Evolutionary conservation across 2,113 vertebrate genomes (phyloP), one percentile per base, ranked within the genome.

Genomic region (Carassius auratus): DNA sequence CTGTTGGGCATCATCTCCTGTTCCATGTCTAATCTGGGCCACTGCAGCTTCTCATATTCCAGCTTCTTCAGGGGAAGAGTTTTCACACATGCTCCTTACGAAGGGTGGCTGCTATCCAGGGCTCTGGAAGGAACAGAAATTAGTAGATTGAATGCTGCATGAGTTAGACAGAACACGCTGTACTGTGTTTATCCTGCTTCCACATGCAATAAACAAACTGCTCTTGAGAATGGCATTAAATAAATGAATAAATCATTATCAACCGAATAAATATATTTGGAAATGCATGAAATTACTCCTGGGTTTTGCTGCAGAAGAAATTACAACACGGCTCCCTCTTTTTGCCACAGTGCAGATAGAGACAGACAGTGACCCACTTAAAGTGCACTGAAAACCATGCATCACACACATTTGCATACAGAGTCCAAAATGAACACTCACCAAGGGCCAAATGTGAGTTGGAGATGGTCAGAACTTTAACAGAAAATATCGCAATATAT

Each of bases 331-430:
- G n/a, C 75, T 69, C 61, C 74, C 13, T 69, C 75, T 68, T 19
- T 85, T 68, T 64, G 21, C 61, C 62, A 66, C 62, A 42, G 42
- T 48, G 38, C 26, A 3, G 23, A 66, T 42, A 84, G 48, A 76
- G 69, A 76, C 73, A 84, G 84, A 69, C 84, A 69, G 45, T 85
- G 84, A 85, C 84, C 84, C 84, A 85, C 62, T 79, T 76, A 68
- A 55, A 68, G 61, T 52, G 33, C 42, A 81, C 8, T 33, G 79
- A 81, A 69, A 81, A 81, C 13, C 61, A 30, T 7, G 15, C 80
- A 81, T 66, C 42, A 30, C 78, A 48, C 45, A 55, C 7, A 68
- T 81, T 50, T 66, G 38, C n/a, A 81, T 48, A 68, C 42, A 30
- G 13, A 77, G 50, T 77, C 26, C 50, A 36, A 57, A 77, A 77